Conservation (phyloP, 2,113 vertebrate genomes). For the Muscicapa adusta region DNA sequence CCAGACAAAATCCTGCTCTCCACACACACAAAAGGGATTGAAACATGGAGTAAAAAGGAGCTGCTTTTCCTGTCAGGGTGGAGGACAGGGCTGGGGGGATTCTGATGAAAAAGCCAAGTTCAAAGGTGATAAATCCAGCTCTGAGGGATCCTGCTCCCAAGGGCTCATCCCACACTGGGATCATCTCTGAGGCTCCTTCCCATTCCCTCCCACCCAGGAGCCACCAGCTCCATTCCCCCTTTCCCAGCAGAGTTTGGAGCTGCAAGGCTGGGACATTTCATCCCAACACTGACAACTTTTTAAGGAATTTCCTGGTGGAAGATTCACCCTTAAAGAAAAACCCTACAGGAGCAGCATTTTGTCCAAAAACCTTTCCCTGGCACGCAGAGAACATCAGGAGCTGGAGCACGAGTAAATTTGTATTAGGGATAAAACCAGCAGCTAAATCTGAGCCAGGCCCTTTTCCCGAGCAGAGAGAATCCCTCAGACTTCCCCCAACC, state of each 20-base stretch:
- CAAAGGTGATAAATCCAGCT: not conserved
- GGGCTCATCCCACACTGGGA: not conserved
- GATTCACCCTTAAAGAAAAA: not conserved
- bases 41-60: not conserved
- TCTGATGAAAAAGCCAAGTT: not conserved
- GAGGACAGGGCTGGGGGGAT: not conserved
- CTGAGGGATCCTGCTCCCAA: not conserved
- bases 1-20: not conserved
- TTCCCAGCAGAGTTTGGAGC: not conserved
- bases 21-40: not conserved
- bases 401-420: not conserved
- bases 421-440: not conserved
- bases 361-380: not conserved
- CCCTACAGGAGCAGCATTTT: accelerated
- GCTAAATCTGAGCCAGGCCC: not conserved
- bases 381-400: not conserved
- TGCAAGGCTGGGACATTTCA: not conserved
- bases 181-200: not conserved
- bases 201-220: not conserved
- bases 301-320: not conserved
- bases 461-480: not conserved
- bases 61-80: not conserved
- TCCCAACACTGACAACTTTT: accelerated
- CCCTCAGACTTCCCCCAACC: not conserved
- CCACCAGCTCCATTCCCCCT: not conserved